Evolutionary conservation across 2,797 vertebrate species (phyloP).

Genomic region (Microctenopoma lineatum): DNA sequence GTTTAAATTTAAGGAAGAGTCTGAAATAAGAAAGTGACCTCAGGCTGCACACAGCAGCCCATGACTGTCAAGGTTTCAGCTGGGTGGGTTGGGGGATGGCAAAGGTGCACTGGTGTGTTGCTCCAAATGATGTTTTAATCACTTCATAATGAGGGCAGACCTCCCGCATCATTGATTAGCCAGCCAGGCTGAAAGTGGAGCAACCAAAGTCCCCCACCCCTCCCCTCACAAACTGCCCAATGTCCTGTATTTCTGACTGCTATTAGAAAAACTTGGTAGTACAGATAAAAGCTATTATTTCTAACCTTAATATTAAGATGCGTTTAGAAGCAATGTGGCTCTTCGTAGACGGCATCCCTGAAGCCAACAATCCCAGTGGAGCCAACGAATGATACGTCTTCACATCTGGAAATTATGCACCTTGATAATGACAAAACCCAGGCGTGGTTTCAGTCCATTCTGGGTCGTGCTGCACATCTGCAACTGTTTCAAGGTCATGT

Average conservation of each 20-base stretch:
- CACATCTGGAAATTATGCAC: too few relatives aligned
- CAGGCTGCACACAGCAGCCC: constrained; percentile 59
- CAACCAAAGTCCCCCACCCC: constrained; percentile 12
- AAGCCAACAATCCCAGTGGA: too few relatives aligned
- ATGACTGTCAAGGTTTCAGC: constrained; percentile 62
- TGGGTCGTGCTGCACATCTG: neutral
- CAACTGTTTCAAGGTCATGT: neutral
- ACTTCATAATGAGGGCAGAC: constrained; percentile 76
- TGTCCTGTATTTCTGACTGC: neutral
- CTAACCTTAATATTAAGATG: neutral
- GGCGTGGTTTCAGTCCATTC: neutral
- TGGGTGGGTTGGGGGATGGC: constrained; percentile 37
- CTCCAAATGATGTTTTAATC: constrained; percentile 79
- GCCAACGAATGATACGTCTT: too few relatives aligned
- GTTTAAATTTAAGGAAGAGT: constrained; percentile 45
- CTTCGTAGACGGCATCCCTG: too few relatives aligned
- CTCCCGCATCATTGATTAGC: constrained; percentile 75
- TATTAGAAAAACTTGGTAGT: neutral
- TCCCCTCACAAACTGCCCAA: constrained; percentile 30
- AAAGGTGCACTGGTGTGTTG: constrained; percentile 61
- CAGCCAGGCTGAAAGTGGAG: constrained; percentile 61
- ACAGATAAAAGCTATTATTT: neutral
- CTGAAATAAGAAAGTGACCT: constrained; percentile 56
- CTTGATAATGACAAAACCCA: too few relatives aligned
- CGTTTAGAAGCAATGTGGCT: neutral